A percentile compares a stretch with the other conserved stretches of the same genome.
Evolutionary conservation across 2,888 invertebrate species (phyloP).

Genomic region (Ctena decussata): DNA sequence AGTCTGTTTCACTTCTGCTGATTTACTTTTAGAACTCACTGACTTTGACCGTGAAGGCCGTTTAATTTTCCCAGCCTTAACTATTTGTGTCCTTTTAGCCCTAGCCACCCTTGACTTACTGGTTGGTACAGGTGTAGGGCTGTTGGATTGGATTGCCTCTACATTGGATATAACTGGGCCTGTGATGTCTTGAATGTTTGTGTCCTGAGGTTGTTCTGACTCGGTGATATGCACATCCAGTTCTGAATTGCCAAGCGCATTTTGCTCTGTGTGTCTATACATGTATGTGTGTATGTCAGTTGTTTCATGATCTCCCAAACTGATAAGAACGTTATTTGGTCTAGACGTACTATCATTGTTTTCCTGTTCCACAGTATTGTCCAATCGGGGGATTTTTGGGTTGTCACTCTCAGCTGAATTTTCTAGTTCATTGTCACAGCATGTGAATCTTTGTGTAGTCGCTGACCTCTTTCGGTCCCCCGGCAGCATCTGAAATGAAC

Average conservation of each 20-base stretch:
- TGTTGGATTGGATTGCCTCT: no score
- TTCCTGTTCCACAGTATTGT: not conserved
- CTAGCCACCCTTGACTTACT: no score
- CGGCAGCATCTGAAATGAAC: not conserved
- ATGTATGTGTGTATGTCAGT: not conserved
- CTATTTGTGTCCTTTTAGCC: no score
- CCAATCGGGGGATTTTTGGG: not conserved
- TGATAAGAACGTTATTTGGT: not conserved
- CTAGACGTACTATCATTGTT: not conserved
- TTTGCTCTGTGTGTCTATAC: not conserved
- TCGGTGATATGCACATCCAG: not conserved
- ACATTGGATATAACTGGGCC: not conserved
- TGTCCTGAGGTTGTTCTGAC: not conserved
- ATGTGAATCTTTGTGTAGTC: not conserved
- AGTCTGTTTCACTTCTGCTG: no score
- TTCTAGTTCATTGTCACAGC: not conserved
- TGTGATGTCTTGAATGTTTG: not conserved
- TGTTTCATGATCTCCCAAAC: not conserved
- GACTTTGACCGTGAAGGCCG: no score
- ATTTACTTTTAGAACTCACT: no score
- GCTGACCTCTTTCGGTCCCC: not conserved
- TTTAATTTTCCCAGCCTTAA: no score
- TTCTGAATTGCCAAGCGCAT: not conserved
- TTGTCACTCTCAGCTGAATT: not conserved
- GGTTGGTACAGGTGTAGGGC: no score